A percentile compares a stretch with the other conserved stretches of the same genome.
phyloP scores from a whole-genome alignment of 2,113 vertebrate species.

The Panthera uncia region DNA sequence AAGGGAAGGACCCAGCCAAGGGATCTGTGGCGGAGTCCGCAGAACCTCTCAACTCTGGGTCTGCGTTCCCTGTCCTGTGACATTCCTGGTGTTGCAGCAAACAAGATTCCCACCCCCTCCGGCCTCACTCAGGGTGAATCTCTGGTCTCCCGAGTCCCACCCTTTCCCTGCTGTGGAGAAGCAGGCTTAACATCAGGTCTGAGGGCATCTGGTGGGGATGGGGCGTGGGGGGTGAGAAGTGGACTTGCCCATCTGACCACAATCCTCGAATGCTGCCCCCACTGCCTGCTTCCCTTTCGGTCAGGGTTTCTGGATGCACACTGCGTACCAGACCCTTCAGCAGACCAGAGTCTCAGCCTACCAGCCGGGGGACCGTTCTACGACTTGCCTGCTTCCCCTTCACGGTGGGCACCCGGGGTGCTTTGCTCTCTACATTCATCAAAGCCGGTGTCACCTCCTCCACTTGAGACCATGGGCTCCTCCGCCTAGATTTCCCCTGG shows the following conservation, averaged over 20 bases:
- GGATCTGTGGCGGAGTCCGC: neutral
- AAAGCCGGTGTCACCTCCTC: neutral
- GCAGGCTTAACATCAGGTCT: neutral
- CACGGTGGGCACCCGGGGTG: neutral
- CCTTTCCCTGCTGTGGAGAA: neutral
- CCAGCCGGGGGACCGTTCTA: accelerated
- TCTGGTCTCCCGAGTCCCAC: neutral
- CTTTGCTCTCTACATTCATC: neutral
- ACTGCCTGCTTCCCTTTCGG: neutral
- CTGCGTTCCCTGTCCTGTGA: neutral
- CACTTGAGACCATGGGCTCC: neutral
- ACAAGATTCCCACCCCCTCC: neutral
- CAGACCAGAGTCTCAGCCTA: neutral
- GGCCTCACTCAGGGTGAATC: neutral
- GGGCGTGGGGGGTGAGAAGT: neutral
- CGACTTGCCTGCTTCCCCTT: neutral
- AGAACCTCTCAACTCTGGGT: neutral
- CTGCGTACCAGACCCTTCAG: neutral
- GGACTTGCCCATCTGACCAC: neutral
- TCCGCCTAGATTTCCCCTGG: neutral
- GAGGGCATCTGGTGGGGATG: neutral
- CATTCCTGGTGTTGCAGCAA: neutral
- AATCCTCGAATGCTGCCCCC: neutral
- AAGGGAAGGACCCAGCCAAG: neutral
- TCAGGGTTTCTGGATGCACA: neutral